A percentile compares a stretch with the other conserved stretches of the same genome.
phyloP scores from a whole-genome alignment of 2,797 vertebrate species.

The Sebastes cheni region DNA sequence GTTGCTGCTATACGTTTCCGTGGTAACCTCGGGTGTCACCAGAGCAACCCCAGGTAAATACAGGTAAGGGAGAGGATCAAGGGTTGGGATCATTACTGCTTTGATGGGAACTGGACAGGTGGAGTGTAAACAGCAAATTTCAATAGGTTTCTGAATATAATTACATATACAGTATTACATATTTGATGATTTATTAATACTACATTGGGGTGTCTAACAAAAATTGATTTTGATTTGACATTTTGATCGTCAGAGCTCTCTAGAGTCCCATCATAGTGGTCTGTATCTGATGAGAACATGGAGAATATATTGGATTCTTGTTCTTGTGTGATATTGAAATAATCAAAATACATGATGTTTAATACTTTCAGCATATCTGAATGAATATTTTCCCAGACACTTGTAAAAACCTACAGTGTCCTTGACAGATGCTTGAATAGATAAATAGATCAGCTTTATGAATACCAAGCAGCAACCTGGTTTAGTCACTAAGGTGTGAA shows the following conservation, averaged over 20 bases:
- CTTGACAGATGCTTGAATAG: constrained; percentile 12
- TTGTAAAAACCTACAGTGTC: constrained; percentile 1
- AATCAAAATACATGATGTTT: neutral
- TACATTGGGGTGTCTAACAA: neutral
- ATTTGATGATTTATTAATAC: neutral
- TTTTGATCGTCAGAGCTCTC: neutral
- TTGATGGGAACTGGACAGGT: constrained; percentile 26
- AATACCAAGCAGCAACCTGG: constrained; percentile 18
- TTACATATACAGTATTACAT: neutral
- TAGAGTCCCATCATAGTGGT: neutral
- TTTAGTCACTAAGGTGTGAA: constrained; percentile 11
- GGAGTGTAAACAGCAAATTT: neutral
- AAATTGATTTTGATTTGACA: neutral
- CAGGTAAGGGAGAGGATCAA: constrained; percentile 63
- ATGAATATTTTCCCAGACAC: neutral
- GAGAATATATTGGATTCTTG: neutral
- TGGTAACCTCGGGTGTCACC: constrained; percentile 40
- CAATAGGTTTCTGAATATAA: neutral
- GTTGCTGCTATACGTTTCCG: constrained; percentile 8
- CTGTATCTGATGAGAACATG: neutral
- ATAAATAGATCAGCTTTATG: constrained; percentile 14
- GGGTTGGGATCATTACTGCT: constrained; percentile 27
- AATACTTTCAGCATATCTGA: neutral
- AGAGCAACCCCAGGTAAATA: constrained; percentile 64
- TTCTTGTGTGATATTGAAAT: neutral